Conservation (phyloP, 2,113 vertebrate genomes). For the Craseonycteris thonglongyai region DNA sequence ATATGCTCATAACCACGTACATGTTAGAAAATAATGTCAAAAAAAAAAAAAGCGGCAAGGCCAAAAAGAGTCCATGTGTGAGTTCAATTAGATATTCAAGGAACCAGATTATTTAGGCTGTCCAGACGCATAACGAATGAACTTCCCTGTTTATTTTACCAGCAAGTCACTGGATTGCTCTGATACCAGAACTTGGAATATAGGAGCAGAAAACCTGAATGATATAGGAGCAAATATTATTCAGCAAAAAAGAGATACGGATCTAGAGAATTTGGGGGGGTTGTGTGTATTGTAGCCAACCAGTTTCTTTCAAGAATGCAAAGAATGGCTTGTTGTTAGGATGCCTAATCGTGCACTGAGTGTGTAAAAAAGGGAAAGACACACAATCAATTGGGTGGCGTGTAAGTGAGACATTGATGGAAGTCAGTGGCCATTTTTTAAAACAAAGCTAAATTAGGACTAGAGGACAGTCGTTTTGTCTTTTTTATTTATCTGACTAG, state of each 20-base stretch:
- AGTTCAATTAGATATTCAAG: constrained; percentile 6
- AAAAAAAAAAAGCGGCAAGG: background rate
- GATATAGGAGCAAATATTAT: background rate
- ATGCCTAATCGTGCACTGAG: background rate
- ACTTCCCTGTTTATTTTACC: background rate
- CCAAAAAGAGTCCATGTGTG: background rate
- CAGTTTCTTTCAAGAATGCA: background rate
- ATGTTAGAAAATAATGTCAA: background rate
- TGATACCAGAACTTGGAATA: background rate
- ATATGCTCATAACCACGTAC: background rate
- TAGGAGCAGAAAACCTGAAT: background rate
- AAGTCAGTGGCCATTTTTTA: background rate
- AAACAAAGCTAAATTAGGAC: background rate
- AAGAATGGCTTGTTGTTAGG: background rate
- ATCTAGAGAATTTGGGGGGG: background rate
- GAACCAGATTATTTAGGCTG: background rate
- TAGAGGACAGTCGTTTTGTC: background rate
- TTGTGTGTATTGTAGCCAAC: too few species aligned
- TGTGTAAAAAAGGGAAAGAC: background rate
- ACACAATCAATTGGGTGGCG: background rate
- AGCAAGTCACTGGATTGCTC: background rate
- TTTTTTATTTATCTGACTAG: background rate
- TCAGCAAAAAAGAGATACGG: background rate
- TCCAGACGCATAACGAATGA: background rate
- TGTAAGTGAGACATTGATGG: background rate